Percentiles rank a stretch among this genome's conserved stretches.
Conservation (phyloP, 2,113 vertebrate genomes). For the Dascyllus trimaculatus region DNA sequence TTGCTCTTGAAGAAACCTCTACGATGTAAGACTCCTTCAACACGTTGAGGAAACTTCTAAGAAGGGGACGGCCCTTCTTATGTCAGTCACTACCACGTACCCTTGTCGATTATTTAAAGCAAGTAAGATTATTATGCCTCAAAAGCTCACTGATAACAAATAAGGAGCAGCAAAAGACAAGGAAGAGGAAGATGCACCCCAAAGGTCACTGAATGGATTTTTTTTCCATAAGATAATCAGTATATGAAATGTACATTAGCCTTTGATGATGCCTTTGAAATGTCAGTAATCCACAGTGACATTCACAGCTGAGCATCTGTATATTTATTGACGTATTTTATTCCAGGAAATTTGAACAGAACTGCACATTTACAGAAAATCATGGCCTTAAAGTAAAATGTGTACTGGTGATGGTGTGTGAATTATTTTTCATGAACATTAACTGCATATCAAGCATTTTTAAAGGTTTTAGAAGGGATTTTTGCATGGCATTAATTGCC, state of each 20-base stretch:
- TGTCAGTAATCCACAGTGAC: constrained; percentile 13
- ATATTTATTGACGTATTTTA: not conserved
- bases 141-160: not conserved
- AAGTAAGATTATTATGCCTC: not conserved
- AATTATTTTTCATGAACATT: too few species aligned
- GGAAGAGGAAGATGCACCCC: not conserved
- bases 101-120: too few species aligned
- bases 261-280: constrained; percentile 48
- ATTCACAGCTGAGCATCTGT: constrained; percentile 11
- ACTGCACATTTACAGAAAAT: not conserved
- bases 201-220: constrained; percentile 41
- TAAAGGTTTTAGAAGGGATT: too few species aligned
- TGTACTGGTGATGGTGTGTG: not conserved
- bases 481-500: too few species aligned
- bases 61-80: not conserved
- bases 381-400: not conserved
- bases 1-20: constrained; percentile 11
- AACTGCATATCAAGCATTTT: too few species aligned
- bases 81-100: constrained; percentile 1
- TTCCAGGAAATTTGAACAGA: not conserved
- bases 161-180: not conserved
- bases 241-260: constrained; percentile 32
- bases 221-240: constrained; percentile 5
- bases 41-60: not conserved
- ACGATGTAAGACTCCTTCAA: not conserved